These are phyloP conservation scores for Lithobates sylvaticus DNA, from an alignment of 2,797 vertebrate genomes.

Conservation along the genomic window DNA sequence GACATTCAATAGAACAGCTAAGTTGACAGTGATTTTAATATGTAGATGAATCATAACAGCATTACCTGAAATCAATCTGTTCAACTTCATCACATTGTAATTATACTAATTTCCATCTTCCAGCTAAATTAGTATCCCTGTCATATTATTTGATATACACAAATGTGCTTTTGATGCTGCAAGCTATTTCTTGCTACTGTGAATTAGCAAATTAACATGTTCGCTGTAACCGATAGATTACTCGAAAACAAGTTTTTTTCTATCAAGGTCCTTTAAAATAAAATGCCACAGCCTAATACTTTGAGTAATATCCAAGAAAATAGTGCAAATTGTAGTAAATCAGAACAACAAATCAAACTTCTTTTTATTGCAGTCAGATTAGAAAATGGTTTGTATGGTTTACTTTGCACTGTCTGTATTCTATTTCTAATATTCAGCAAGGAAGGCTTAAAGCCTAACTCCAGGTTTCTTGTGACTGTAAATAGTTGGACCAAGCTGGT, in stretches of 20 bases:
- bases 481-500: no score
- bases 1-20: slow-evolving; percentile 21
- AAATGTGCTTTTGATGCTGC: slow-evolving; percentile 47
- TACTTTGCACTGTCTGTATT: no score
- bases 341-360: no score
- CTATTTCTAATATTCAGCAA: no score
- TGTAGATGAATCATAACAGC: slow-evolving; percentile 51
- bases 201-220: slow-evolving; percentile 15
- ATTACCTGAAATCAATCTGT: slow-evolving; percentile 62
- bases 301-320: no score
- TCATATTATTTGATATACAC: slow-evolving; percentile 57
- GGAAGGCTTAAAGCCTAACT: no score
- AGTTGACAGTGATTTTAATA: slow-evolving; percentile 57
- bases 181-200: slow-evolving; percentile 43
- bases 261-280: background rate
- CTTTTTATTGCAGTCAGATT: no score
- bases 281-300: background rate
- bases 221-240: background rate
- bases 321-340: no score
- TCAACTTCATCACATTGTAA: slow-evolving; percentile 50
- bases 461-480: no score
- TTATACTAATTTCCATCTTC: slow-evolving; percentile 59
- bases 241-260: background rate
- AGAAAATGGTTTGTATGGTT: no score
- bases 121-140: slow-evolving; percentile 56